Base-by-base conservation (phyloP, 2,113 vertebrate genomes). In the Crotalus helleri region DNA sequence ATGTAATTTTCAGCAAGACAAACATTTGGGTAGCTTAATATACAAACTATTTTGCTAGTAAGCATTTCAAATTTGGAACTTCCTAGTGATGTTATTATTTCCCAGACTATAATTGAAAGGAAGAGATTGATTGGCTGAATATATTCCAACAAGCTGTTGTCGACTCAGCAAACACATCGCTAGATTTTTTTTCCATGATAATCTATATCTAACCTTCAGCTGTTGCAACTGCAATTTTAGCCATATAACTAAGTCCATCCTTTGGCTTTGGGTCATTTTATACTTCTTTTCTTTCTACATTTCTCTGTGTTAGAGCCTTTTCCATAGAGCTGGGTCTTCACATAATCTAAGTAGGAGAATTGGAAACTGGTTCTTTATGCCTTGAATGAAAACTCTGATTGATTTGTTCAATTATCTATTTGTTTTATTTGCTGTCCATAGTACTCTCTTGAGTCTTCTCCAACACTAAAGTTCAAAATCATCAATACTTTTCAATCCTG, bases 1-100 rank as follows among this genome's bases (percentile, higher is more conserved):
- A 94, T 92, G 81, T 54, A 92, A 87, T 90, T 69, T 92, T 90
- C 81, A 69, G 51, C 49, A 87, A 94, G 58, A 86, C 74, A 92
- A 87, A 91, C 74, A 90, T 87, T 59, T 89, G 33, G 51, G 11
- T 55, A 55, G 26, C 90, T 92, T 24, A 87, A 69, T 12, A 92
- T 86, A 17, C 88, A 94, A 93, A 59, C 19, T 1, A 1, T 91
- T 51, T 94, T 91, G 26, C 86, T 93, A 5, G 29, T 59, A 85
- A 57, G 26, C 15, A 3, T 91, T 93, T 87, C 13, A 53, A 46
- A 3, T 6, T 64, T n/a, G 17, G 46, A 91, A 92, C 3, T 93
- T 29, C 89, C 3, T 11, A n/a, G 5, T 9, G 7, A 93, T 89
- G 55, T 86, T 86, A 90, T 64, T 90, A 59, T 86, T 46, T 81